phyloP scores from a whole-genome alignment of 2,797 vertebrate genomes.

The Ammospiza maritima region DNA sequence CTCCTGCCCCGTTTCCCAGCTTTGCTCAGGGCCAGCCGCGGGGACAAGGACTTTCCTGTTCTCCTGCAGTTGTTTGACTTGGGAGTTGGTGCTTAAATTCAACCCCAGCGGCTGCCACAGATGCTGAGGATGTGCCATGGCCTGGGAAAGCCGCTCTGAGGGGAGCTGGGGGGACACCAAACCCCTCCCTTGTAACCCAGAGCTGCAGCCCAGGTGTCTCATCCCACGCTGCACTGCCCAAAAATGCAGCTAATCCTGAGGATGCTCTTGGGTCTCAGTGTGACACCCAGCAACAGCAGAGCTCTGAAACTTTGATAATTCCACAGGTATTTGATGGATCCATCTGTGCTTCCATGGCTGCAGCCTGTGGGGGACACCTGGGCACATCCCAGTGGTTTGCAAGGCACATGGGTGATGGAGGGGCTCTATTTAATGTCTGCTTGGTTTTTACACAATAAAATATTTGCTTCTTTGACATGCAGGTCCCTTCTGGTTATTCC shows the following conservation, averaged over 20 bases:
- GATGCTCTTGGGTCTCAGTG: neutral
- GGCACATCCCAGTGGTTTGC: neutral
- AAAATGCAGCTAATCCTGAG: rapidly evolving
- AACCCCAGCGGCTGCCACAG: neutral
- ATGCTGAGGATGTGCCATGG: neutral
- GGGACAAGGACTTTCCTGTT: slow-evolving; percentile 23
- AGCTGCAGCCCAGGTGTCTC: neutral
- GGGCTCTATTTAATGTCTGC: neutral
- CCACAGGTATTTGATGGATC: neutral
- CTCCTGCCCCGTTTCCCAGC: neutral
- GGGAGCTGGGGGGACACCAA: neutral
- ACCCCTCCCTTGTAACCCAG: neutral
- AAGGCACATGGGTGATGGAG: neutral
- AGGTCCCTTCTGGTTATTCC: neutral
- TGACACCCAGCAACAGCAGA: neutral
- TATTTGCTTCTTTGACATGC: slow-evolving; percentile 21
- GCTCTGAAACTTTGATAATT: neutral
- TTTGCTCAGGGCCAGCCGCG: neutral
- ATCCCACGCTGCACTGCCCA: rapidly evolving
- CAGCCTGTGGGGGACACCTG: neutral
- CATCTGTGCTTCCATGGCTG: rapidly evolving
- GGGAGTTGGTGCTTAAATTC: slow-evolving; percentile 53
- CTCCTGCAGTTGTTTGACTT: slow-evolving; percentile 17
- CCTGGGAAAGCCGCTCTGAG: neutral
- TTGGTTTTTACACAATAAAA: slow-evolving; percentile 78